Conservation (phyloP, 2,888 invertebrate species). For the Lamproptera curius region DNA sequence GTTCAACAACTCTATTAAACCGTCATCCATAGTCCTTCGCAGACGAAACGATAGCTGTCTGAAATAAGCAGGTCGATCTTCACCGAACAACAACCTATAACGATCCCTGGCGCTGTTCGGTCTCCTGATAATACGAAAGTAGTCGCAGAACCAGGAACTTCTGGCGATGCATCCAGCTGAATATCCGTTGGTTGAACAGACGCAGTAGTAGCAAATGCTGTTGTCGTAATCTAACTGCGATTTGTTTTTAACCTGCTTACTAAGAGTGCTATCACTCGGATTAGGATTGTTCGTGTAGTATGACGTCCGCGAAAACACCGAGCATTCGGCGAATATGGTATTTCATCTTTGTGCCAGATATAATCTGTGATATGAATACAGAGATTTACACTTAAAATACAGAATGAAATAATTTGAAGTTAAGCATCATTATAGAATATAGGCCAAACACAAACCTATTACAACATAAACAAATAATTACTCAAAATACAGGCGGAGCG, state of each 20-base stretch:
- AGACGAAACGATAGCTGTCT: slow-evolving; percentile 52
- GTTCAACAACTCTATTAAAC: slow-evolving; percentile 48
- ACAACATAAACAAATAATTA: no score
- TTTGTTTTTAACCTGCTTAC: slow-evolving; percentile 37
- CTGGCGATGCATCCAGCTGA: slow-evolving; percentile 43
- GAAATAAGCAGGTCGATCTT: slow-evolving; percentile 57
- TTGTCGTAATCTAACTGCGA: slow-evolving; percentile 47
- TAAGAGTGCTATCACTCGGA: slow-evolving; percentile 50
- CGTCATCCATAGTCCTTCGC: slow-evolving; percentile 59
- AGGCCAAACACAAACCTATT: no score
- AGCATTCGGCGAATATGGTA: slow-evolving; percentile 49
- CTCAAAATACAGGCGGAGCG: no score
- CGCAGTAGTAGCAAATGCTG: slow-evolving; percentile 50
- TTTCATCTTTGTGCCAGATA: slow-evolving; percentile 65
- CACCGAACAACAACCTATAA: slow-evolving; percentile 42
- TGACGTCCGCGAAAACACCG: slow-evolving; percentile 47
- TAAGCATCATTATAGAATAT: no score
- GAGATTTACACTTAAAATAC: background rate
- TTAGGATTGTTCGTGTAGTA: slow-evolving; percentile 55
- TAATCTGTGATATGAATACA: slow-evolving; percentile 44
- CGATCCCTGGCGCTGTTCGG: slow-evolving; percentile 33
- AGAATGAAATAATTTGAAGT: no score
- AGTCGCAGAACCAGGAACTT: slow-evolving; percentile 50
- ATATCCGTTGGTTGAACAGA: slow-evolving; percentile 44
- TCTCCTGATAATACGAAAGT: slow-evolving; percentile 39